phyloP scores from a whole-genome alignment of 2,888 invertebrate genomes.

The Chirona hameri region DNA sequence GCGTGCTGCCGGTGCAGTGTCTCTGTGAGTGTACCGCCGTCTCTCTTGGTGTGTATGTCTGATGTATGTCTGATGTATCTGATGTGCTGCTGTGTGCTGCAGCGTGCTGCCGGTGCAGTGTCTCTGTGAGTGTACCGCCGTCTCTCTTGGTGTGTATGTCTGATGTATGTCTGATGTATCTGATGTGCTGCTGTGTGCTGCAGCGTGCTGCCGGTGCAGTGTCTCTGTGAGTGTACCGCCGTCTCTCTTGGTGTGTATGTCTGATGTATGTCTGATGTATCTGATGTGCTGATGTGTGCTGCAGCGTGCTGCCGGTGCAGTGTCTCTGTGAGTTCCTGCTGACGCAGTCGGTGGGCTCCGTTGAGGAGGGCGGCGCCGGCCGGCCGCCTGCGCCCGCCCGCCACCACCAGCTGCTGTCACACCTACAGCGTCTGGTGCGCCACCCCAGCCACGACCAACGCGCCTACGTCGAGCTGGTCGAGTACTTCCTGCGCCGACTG shows the following conservation, averaged over 20 bases:
- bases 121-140: not conserved
- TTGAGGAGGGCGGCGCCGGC: conserved; percentile 50
- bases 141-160: not conserved
- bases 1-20: conserved; percentile 39
- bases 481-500: conserved; percentile 80
- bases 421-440: conserved; percentile 59
- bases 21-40: not conserved
- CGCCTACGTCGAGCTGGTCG: conserved; percentile 77
- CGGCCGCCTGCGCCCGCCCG: conserved; percentile 65
- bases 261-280: too few relatives aligned
- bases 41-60: not conserved
- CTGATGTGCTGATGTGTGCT: not conserved
- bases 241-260: not conserved
- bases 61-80: too few relatives aligned
- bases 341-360: conserved; percentile 42
- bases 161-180: too few relatives aligned
- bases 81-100: not conserved
- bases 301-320: conserved; percentile 73
- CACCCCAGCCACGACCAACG: conserved; percentile 49
- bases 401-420: conserved; percentile 67
- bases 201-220: conserved; percentile 78
- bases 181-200: not conserved
- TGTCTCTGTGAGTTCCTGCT: conserved; percentile 94
- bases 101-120: conserved; percentile 39
- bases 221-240: conserved; percentile 74